Conservation (phyloP, 1,140 invertebrate species). For the Armadillidium nasatum region DNA sequence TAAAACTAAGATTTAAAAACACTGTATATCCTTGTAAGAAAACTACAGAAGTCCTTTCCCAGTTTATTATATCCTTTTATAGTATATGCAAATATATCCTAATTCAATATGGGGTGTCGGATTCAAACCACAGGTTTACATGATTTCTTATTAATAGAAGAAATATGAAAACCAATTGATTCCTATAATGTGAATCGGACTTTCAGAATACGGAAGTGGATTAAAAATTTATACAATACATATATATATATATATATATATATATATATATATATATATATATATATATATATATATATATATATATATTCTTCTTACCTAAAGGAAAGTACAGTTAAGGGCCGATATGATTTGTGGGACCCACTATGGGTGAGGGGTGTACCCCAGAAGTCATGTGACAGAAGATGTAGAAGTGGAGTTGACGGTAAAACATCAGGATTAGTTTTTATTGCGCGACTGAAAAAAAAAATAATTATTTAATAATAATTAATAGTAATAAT, state of each 20-base stretch:
- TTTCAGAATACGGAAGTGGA: no score
- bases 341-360: conserved; percentile 87
- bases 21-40: no score
- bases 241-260: conserved; percentile 25
- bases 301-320: conserved; percentile 56
- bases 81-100: no score
- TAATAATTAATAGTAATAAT: background rate
- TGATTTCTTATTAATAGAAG: no score
- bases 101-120: no score
- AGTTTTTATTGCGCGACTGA: conserved; percentile 45
- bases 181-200: no score
- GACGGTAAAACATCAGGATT: conserved; percentile 60
- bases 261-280: conserved; percentile 22
- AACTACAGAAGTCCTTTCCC: no score
- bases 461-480: conserved; percentile 4
- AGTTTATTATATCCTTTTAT: no score
- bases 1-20: no score
- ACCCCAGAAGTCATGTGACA: conserved; percentile 86
- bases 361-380: conserved; percentile 67
- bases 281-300: conserved; percentile 22
- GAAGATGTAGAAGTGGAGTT: conserved; percentile 60
- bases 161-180: no score
- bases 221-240: background rate
- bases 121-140: no score
- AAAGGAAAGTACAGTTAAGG: conserved; percentile 72